Conservation (phyloP, 2,113 vertebrate genomes). For the Cranoglanis bouderius region DNA sequence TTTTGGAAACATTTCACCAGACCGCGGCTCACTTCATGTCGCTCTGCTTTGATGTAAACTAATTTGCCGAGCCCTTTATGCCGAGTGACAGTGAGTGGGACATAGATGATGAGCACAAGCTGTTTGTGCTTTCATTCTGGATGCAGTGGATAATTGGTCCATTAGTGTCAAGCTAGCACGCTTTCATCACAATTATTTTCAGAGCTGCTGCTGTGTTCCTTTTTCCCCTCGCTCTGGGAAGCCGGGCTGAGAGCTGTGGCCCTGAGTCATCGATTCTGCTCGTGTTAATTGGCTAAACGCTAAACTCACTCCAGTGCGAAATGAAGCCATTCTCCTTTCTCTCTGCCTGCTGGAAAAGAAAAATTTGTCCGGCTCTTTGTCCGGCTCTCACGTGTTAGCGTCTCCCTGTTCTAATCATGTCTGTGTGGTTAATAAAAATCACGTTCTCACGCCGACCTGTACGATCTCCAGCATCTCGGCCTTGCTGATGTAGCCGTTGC, state of each 20-base stretch:
- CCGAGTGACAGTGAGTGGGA: background rate
- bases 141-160: conserved; percentile 13
- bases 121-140: conserved; percentile 2
- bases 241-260: background rate
- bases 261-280: conserved; percentile 32
- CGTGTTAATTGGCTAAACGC: conserved; percentile 37
- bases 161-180: background rate
- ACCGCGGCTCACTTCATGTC: background rate
- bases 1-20: background rate
- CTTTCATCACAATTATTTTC: conserved; percentile 3
- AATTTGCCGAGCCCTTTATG: background rate
- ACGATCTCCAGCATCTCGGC: conserved; percentile 98
- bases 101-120: background rate
- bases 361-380: background rate
- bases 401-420: background rate
- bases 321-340: background rate
- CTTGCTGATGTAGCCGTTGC: conserved; percentile 99
- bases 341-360: background rate
- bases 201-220: background rate
- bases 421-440: background rate
- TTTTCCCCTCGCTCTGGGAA: conserved; percentile 7
- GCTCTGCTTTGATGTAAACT: background rate
- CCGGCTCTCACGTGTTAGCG: background rate
- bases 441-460: conserved; percentile 74
- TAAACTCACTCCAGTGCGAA: background rate